A percentile compares a stretch with the other conserved stretches of the same genome.
Evolutionary conservation across 2,888 invertebrate genomes (phyloP).

Genomic region (Chaitophorus viminalis): DNA sequence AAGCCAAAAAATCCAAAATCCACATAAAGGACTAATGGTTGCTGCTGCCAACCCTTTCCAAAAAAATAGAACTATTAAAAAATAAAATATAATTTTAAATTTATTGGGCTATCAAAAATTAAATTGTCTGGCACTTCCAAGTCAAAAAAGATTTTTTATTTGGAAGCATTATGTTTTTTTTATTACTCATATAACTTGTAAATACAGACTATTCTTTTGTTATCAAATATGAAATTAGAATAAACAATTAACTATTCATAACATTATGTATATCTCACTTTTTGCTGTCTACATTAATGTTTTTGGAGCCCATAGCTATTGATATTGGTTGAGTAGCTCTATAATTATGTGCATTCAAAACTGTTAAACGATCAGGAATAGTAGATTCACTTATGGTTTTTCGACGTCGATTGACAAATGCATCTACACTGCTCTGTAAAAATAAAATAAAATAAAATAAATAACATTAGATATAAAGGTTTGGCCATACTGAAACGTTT

Average conservation of each 20-base stretch:
- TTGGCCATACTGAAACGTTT: no score
- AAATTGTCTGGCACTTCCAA: no score
- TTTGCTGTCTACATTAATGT: constrained; percentile 25
- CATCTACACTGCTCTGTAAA: constrained; percentile 42
- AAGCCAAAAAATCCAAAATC: no score
- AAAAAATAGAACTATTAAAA: no score
- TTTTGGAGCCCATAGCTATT: constrained; percentile 19
- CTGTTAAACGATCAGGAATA: constrained; percentile 9
- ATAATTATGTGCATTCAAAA: constrained; percentile 41
- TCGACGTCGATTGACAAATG: constrained; percentile 47
- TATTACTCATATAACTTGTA: no score
- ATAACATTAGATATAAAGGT: not conserved
- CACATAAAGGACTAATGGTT: no score
- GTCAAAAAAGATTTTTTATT: no score
- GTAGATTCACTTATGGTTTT: constrained; percentile 43
- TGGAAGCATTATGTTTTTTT: no score
- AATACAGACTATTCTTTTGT: no score
- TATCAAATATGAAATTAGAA: not conserved
- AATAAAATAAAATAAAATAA: not conserved
- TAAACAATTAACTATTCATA: not conserved
- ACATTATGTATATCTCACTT: constrained; percentile 6
- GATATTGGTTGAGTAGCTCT: constrained; percentile 46
- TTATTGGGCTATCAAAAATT: no score
- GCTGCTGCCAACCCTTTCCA: no score
- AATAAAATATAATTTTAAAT: no score